These are phyloP conservation scores for Nyctereutes procyonoides DNA, from an alignment of 2,113 vertebrate species.

Conservation along the genomic window DNA sequence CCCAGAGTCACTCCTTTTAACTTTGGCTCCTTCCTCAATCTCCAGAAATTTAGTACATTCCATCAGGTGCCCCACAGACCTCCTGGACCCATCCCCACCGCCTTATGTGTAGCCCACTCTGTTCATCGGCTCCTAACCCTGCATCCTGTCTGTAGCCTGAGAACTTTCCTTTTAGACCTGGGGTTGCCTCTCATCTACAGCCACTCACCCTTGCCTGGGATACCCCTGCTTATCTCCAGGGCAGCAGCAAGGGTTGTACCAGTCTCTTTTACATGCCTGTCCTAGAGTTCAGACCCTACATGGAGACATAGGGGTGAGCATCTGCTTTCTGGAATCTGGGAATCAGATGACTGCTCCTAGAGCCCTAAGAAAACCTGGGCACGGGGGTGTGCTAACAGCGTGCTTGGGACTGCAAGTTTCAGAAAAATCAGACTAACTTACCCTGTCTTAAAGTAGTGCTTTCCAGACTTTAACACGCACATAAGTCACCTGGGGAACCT, in stretches of 20 bases:
- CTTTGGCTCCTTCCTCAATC: neutral
- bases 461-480: neutral
- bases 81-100: neutral
- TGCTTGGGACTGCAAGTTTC: neutral
- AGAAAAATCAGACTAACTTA: neutral
- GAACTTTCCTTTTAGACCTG: neutral
- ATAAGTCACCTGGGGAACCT: neutral
- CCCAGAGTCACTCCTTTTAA: neutral
- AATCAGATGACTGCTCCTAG: neutral
- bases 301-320: neutral
- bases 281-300: neutral
- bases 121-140: neutral
- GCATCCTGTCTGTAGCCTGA: neutral
- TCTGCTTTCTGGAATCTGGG: neutral
- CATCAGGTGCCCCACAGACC: neutral
- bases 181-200: neutral
- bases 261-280: neutral
- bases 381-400: neutral
- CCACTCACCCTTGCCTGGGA: neutral
- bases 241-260: neutral
- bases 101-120: neutral
- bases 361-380: neutral
- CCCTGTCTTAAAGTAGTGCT: neutral
- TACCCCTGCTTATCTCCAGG: neutral
- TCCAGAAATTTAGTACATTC: rapidly evolving